Evolutionary conservation across 2,113 vertebrate species (phyloP).

Genomic region (Corythaeola cristata): DNA sequence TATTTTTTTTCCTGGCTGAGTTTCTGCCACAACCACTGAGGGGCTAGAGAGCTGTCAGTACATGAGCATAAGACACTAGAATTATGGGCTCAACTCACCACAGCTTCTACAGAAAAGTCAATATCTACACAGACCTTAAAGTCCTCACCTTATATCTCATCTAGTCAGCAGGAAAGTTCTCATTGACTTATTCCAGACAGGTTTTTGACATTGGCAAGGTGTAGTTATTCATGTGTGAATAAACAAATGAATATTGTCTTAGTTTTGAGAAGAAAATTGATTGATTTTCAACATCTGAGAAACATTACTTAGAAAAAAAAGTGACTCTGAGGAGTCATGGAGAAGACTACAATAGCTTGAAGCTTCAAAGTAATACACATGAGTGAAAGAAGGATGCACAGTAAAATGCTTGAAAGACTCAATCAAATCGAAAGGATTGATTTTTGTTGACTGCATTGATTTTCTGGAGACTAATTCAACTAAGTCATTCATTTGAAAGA

Average conservation of each 20-base stretch:
- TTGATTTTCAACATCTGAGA: background rate
- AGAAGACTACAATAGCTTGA: background rate
- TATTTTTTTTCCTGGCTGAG: background rate
- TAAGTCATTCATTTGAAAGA: background rate
- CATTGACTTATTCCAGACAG: background rate
- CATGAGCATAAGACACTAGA: background rate
- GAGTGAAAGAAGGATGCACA: background rate
- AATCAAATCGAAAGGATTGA: background rate
- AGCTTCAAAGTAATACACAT: background rate
- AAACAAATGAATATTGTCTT: background rate
- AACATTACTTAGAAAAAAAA: background rate
- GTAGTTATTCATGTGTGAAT: background rate
- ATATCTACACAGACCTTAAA: background rate
- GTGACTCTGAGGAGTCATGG: background rate
- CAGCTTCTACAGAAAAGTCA: background rate
- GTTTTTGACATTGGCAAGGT: background rate
- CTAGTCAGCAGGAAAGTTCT: background rate
- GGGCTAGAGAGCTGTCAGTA: background rate
- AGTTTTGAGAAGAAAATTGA: background rate
- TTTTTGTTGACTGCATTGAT: constrained; percentile 26
- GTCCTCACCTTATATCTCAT: background rate
- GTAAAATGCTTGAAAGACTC: background rate
- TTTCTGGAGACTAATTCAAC: background rate
- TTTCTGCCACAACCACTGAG: background rate
- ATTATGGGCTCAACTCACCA: background rate